Evolutionary conservation across 2,888 invertebrate species (phyloP).

Genomic region (Lycophotia porphyrea): DNA sequence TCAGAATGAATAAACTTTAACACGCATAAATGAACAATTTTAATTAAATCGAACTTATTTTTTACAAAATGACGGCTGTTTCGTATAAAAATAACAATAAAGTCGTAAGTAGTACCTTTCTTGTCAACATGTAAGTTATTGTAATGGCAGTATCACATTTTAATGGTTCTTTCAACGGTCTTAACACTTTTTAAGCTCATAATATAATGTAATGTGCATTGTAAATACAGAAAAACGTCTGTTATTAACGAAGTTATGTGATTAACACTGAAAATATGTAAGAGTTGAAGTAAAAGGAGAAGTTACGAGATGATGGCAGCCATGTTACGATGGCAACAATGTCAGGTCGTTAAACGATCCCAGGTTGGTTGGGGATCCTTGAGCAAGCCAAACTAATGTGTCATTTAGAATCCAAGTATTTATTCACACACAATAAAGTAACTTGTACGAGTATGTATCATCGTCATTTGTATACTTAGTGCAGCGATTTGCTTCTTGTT

Average conservation of each 20-base stretch:
- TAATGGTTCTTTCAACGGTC: constrained; percentile 64
- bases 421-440: constrained; percentile 38
- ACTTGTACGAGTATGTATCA: background rate
- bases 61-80: constrained; percentile 43
- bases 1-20: constrained; percentile 50
- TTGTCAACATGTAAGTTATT: constrained; percentile 56
- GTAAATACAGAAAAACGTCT: constrained; percentile 63
- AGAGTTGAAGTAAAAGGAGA: constrained; percentile 54
- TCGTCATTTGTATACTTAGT: background rate
- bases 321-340: constrained; percentile 34
- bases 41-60: constrained; percentile 56
- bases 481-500: background rate
- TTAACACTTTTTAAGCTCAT: constrained; percentile 65
- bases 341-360: constrained; percentile 45
- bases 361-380: constrained; percentile 40
- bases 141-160: constrained; percentile 58
- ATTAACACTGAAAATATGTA: constrained; percentile 64
- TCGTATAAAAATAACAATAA: constrained; percentile 60
- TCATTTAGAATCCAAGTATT: constrained; percentile 37
- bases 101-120: constrained; percentile 48
- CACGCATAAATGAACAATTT: constrained; percentile 51
- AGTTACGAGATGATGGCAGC: constrained; percentile 58
- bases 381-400: constrained; percentile 37
- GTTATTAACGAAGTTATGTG: constrained; percentile 67
- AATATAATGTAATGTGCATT: constrained; percentile 66